phyloP scores from a whole-genome alignment of 2,113 vertebrate genomes.

The Pygoscelis adeliae region DNA sequence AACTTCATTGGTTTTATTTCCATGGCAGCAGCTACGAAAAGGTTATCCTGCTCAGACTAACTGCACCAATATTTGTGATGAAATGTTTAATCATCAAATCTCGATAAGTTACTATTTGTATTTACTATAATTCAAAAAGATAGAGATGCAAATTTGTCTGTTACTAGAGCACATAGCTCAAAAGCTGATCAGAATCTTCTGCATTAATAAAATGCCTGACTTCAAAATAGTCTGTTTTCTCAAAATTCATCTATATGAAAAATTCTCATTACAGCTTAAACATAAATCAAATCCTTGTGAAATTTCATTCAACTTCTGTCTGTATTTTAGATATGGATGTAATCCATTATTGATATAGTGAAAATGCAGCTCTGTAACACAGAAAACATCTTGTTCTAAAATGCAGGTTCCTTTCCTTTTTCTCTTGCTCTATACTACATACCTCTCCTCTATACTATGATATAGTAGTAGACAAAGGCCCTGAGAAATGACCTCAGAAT shows the following conservation, averaged over 20 bases:
- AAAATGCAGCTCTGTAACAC: background rate
- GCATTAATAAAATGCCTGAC: background rate
- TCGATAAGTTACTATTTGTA: background rate
- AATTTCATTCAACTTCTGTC: conserved; percentile 10
- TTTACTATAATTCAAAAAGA: background rate
- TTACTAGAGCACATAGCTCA: background rate
- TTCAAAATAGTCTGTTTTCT: background rate
- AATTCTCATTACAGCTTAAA: conserved; percentile 29
- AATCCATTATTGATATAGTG: background rate
- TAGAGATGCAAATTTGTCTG: background rate
- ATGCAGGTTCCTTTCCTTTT: background rate
- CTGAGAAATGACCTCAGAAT: background rate
- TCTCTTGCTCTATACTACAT: background rate
- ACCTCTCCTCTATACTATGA: background rate
- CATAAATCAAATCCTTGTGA: conserved; percentile 23
- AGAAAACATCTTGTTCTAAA: background rate
- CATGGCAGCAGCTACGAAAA: conserved; percentile 46
- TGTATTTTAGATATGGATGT: background rate
- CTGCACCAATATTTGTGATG: background rate
- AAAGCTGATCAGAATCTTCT: conserved; percentile 6
- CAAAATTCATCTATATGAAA: background rate
- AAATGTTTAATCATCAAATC: conserved; percentile 24
- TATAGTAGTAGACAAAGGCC: background rate
- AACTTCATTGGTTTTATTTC: conserved; percentile 28
- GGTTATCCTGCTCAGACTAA: conserved; percentile 7